These are phyloP conservation scores for Leptinotarsa defecta DNA, from an alignment of 1,140 invertebrate species.

Conservation along the genomic window DNA sequence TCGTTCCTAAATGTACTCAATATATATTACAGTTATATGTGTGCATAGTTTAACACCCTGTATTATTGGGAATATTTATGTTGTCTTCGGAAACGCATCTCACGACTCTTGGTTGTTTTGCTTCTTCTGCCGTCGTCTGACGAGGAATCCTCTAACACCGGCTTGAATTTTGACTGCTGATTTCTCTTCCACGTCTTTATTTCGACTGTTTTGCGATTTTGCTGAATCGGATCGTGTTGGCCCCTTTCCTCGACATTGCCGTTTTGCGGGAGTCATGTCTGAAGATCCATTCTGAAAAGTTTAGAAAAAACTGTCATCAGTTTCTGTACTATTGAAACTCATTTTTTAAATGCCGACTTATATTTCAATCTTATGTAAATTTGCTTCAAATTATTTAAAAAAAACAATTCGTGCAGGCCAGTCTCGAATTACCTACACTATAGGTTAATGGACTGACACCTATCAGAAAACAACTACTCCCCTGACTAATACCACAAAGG, in stretches of 20 bases:
- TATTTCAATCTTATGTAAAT: too few relatives aligned
- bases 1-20: too few relatives aligned
- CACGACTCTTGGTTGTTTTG: slow-evolving; percentile 18
- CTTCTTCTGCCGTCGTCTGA: slow-evolving; percentile 58
- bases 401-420: too few relatives aligned
- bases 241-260: slow-evolving; percentile 31
- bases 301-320: not conserved
- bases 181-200: slow-evolving; percentile 60
- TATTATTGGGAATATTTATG: not conserved
- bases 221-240: slow-evolving; percentile 18
- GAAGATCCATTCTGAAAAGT: slow-evolving; percentile 34
- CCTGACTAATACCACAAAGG: too few relatives aligned
- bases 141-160: slow-evolving; percentile 72
- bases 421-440: too few relatives aligned
- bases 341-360: too few relatives aligned
- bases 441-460: too few relatives aligned
- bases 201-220: slow-evolving; percentile 10
- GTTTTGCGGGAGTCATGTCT: slow-evolving; percentile 30
- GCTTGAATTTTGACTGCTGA: slow-evolving; percentile 79
- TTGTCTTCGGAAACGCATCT: not conserved
- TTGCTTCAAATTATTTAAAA: too few relatives aligned
- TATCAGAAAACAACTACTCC: too few relatives aligned
- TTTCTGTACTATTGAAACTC: too few relatives aligned
- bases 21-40: too few relatives aligned
- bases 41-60: too few relatives aligned